Evolutionary conservation across 2,113 vertebrate species (phyloP).

Genomic region (Camelus dromedarius): DNA sequence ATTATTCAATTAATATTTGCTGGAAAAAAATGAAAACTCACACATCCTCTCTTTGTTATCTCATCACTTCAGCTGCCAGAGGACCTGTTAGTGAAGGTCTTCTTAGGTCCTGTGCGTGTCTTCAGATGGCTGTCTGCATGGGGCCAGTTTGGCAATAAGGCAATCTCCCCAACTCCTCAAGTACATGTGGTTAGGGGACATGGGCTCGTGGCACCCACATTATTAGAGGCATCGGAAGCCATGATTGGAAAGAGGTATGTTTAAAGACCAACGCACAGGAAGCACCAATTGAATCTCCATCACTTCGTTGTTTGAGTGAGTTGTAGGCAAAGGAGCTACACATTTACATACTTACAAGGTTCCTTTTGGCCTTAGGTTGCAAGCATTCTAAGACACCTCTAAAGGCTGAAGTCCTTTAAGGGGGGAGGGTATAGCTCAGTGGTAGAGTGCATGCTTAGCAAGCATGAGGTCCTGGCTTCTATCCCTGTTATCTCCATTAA

Average conservation of each 20-base stretch:
- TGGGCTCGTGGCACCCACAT: background rate
- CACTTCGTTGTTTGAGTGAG: constrained; percentile 11
- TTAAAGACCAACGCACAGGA: constrained; percentile 47
- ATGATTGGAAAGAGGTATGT: constrained; percentile 8
- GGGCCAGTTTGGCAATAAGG: constrained; percentile 6
- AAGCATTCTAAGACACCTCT: constrained; percentile 27
- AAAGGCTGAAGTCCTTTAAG: background rate
- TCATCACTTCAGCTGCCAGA: constrained; percentile 2
- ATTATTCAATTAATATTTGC: no score
- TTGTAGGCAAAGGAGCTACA: constrained; percentile 38
- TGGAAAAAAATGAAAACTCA: background rate
- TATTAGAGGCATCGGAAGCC: constrained; percentile 30
- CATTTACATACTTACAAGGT: background rate
- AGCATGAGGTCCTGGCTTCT: no score
- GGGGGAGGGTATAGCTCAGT: no score
- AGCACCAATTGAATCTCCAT: background rate
- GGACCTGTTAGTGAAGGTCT: background rate
- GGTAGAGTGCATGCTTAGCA: no score
- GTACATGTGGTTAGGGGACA: background rate
- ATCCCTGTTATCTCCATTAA: no score
- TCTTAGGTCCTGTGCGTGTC: background rate
- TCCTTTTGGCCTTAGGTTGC: background rate
- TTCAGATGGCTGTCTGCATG: background rate
- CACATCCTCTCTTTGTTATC: background rate
- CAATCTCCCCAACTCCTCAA: background rate